Conservation (phyloP, 2,797 vertebrate species). For the Oryzias dopingdopingensis region DNA sequence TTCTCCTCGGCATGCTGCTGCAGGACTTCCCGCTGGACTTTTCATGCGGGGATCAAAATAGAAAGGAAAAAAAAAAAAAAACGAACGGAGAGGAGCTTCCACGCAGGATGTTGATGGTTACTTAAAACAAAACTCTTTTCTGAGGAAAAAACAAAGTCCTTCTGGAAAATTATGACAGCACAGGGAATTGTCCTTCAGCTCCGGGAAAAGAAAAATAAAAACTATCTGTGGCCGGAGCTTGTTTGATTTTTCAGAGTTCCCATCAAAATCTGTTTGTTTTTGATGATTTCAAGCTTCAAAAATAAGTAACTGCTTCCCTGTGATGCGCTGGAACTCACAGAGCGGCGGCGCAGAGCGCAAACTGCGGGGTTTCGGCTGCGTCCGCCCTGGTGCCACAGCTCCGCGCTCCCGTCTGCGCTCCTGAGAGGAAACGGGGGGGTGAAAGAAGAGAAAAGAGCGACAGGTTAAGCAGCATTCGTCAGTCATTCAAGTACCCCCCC, state of each 20-base stretch:
- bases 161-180: no score
- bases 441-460: slow-evolving; percentile 61
- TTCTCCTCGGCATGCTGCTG: slow-evolving; percentile 94
- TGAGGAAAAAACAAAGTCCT: no score
- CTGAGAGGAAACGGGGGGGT: slow-evolving; percentile 22
- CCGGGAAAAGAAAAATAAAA: slow-evolving; percentile 4
- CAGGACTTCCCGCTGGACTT: slow-evolving; percentile 89
- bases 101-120: no score
- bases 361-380: slow-evolving; percentile 49
- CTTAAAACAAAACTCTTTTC: no score
- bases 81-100: slow-evolving; percentile 40
- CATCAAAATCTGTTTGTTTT: slow-evolving; percentile 25
- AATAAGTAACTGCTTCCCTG: slow-evolving; percentile 19
- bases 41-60: slow-evolving; percentile 85
- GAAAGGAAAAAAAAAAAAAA: slow-evolving; percentile 32
- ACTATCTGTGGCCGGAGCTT: slow-evolving; percentile 66
- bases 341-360: slow-evolving; percentile 47
- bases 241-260: slow-evolving; percentile 62
- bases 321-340: slow-evolving; percentile 50
- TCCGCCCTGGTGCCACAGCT: slow-evolving; percentile 47
- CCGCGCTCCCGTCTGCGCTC: slow-evolving; percentile 35
- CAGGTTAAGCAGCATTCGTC: slow-evolving; percentile 68
- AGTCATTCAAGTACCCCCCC: slow-evolving; percentile 57
- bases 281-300: not conserved
- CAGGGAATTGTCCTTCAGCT: slow-evolving; percentile 3